Percentiles rank a stretch among this genome's conserved stretches.
phyloP scores from a whole-genome alignment of 2,113 vertebrate genomes.

The Octodon degus region DNA sequence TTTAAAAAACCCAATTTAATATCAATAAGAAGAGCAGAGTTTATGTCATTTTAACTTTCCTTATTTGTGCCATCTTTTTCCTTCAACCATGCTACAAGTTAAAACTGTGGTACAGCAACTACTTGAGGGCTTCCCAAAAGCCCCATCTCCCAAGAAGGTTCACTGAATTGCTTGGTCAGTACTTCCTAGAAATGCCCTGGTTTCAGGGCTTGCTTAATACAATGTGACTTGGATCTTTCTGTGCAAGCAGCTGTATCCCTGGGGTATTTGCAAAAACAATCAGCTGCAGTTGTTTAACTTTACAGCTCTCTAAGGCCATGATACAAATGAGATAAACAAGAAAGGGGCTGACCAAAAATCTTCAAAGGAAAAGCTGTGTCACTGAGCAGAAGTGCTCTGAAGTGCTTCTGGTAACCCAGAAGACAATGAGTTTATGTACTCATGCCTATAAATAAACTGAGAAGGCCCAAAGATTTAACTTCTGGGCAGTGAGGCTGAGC shows the following conservation, averaged over 20 bases:
- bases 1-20: not conserved
- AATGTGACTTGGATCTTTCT: not conserved
- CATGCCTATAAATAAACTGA: not conserved
- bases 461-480: not conserved
- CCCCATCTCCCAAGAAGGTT: not conserved
- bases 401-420: not conserved
- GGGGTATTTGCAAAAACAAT: not conserved
- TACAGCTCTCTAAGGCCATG: not conserved
- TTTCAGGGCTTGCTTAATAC: not conserved
- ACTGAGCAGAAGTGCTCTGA: not conserved
- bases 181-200: not conserved
- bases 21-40: not conserved
- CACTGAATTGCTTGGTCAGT: not conserved
- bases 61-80: not conserved
- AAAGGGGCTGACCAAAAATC: not conserved
- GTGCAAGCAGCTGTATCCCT: not conserved
- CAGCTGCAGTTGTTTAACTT: not conserved
- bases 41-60: not conserved
- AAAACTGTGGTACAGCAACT: not conserved
- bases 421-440: not conserved
- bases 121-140: not conserved
- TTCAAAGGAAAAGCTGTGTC: not conserved
- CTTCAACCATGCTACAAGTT: not conserved
- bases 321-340: not conserved
- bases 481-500: not conserved